These are phyloP conservation scores for Enteromius paludinosus DNA, from an alignment of 2,797 vertebrate species.

Conservation along the genomic window DNA sequence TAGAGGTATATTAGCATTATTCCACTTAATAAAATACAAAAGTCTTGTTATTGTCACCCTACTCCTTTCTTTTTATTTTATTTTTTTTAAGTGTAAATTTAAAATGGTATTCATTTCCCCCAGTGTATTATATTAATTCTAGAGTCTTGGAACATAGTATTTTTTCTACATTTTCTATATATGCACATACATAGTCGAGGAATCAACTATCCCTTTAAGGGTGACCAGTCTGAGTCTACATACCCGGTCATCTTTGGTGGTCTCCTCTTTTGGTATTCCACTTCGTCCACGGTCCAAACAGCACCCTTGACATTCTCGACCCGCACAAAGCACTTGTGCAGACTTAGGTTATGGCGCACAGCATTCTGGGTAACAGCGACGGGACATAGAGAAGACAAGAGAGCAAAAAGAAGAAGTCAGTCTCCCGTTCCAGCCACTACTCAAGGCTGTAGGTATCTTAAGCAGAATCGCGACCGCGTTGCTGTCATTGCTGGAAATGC, in stretches of 20 bases:
- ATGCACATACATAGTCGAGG: too few relatives aligned
- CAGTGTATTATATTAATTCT: too few relatives aligned
- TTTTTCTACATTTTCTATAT: too few relatives aligned
- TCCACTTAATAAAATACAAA: too few relatives aligned
- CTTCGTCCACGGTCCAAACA: conserved; percentile 98
- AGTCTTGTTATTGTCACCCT: too few relatives aligned
- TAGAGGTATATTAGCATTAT: not conserved
- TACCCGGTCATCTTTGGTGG: conserved; percentile 99
- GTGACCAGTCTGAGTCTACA: conserved; percentile 37
- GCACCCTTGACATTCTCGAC: conserved; percentile 99
- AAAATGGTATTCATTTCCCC: too few relatives aligned
- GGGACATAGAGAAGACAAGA: conserved; percentile 8
- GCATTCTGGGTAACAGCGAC: conserved; percentile 83
- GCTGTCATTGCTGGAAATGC: conserved; percentile 52
- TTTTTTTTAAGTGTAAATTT: too few relatives aligned
- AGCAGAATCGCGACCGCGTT: conserved; percentile 21
- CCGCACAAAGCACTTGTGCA: conserved; percentile 99
- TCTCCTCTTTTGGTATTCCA: conserved; percentile 99
- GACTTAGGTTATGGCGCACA: conserved; percentile 98
- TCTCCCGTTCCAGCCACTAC: not conserved
- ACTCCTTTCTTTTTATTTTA: too few relatives aligned
- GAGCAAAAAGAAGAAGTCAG: conserved; percentile 20
- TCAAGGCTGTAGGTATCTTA: conserved; percentile 21
- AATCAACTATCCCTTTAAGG: not conserved
- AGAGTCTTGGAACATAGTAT: too few relatives aligned